Base-by-base conservation (phyloP, 2,113 vertebrate species). In the Carettochelys insculpta region DNA sequence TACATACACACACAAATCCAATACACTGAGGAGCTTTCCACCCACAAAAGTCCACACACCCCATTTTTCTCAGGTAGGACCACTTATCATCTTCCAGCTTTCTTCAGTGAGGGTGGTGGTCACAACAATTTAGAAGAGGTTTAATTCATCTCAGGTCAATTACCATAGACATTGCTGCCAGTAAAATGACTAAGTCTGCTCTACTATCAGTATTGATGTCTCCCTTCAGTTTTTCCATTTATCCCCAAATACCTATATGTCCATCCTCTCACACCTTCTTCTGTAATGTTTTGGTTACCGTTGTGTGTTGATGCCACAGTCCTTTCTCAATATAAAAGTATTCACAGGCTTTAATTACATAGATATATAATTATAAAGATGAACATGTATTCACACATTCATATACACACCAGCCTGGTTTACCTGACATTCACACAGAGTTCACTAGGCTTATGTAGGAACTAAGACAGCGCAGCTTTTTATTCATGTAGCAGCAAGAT, bases 191-290 rank as follows among this genome's bases (percentile, higher is more conserved):
- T 11, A 43, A 83, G 31, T 51, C 82, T 80, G 51, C 71, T 61
- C 38, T 79, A 14, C 11, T 24, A 0, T 52, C n/a, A 0, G 2
- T 85, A 11, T 50, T 75, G 52, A 73, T 8, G 25, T 27, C 38
- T 77, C 53, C 22, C 82, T 93, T 80, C 84, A 73, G 1, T 65
- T 87, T 38, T 22, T 58, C n/a, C 24, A 17, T 54, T 88, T 34
- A 25, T 77, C 3, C 20, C 43, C 29, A 1, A 1, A 5, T 1
- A 53, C 13, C n/a, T 56, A 61, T 1, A 54, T 77, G 47, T 80
- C 13, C 58, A 65, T 17, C 12, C 13, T 34, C 58, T 65, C 24
- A 27, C 53, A 2, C n/a, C n/a, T n/a, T 54, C 25, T 24, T 10
- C 56, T 78, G 9, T 68, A 16, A 5, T 38, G 1, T 41, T 54